Base-by-base conservation (phyloP, 2,113 vertebrate species). In the Apodemus speciosus region DNA sequence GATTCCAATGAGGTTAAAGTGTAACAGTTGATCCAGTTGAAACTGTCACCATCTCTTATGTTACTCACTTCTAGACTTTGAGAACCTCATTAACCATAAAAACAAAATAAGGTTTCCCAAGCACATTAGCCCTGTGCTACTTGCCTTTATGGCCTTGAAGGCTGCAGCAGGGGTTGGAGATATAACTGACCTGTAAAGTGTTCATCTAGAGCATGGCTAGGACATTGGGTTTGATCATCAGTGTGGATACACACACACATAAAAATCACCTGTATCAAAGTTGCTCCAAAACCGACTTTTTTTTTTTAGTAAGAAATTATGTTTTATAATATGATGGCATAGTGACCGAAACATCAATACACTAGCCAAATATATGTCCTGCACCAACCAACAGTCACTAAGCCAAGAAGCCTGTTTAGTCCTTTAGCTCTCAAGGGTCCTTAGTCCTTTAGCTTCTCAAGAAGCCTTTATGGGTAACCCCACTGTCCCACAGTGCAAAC, bases 71-170 rank as follows among this genome's bases (percentile, higher is more conserved):
- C 80, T 71, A 83, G 56, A 85, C 81, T 51, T 71, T 58, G 38
- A 92, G n/a, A 79, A 75, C 49, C 11, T n/a, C 64, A 73, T 62
- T 85, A 23, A 25, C 25, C n/a, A 90, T 32, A 16, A 88, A 73
- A 58, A n/a, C 53, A 85, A 92, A 93, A n/a, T 68, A 85, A 93
- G 25, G 20, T n/a, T 71, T 69, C 2, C 25, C 40, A 90, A n/a
- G 40, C 35, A 56, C 15, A 0, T 60, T 38, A 38, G 69, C 85
- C 80, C 71, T 94, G 89, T n/a, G 32, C 46, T 89, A 56, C 14
- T 76, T 60, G 21, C 2, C 60, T 93, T 88, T 88, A 60, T 79
- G 76, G 20, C 83, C 62, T 79, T 91, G 87, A 68, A 73, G 77
- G 43, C 60, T 71, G 23, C 51, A 92, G 21, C 73, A 87, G 68